These are phyloP conservation scores for Oncorhynchus nerka DNA, from an alignment of 2,113 vertebrate genomes.

Conservation along the genomic window DNA sequence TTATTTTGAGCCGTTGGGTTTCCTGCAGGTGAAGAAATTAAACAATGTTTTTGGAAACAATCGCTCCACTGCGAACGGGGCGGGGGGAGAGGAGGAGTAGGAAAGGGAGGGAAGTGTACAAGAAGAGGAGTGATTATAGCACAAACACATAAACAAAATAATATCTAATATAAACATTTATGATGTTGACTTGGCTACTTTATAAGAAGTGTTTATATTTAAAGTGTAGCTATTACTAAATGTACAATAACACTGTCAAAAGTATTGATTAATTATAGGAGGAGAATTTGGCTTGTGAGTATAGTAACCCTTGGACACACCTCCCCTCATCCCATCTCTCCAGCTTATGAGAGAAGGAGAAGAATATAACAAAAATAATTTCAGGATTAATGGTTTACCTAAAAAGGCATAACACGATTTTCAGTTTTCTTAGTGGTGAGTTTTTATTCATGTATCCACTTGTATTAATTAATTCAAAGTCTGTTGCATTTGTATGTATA, in stretches of 20 bases:
- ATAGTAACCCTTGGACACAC: conserved; percentile 36
- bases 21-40: conserved; percentile 79
- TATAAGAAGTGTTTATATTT: conserved; percentile 34
- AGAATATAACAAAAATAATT: background rate
- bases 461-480: no score
- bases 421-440: conserved; percentile 50
- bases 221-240: conserved; percentile 22
- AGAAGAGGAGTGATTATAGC: background rate
- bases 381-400: conserved; percentile 35
- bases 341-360: conserved; percentile 44
- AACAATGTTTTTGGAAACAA: conserved; percentile 68
- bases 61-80: conserved; percentile 55
- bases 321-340: conserved; percentile 33
- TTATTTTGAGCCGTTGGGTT: conserved; percentile 71
- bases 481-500: background rate
- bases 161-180: conserved; percentile 45
- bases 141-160: conserved; percentile 16
- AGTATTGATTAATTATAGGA: background rate
- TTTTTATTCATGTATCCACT: background rate
- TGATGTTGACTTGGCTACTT: conserved; percentile 4
- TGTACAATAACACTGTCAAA: no score
- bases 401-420: conserved; percentile 29
- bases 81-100: conserved; percentile 37
- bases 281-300: conserved; percentile 23
- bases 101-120: background rate